A percentile compares a stretch with the other conserved stretches of the same genome.
These are phyloP conservation scores for Eupithecia abbreviata DNA, from an alignment of 2,888 invertebrate genomes.

Conservation along the genomic window DNA sequence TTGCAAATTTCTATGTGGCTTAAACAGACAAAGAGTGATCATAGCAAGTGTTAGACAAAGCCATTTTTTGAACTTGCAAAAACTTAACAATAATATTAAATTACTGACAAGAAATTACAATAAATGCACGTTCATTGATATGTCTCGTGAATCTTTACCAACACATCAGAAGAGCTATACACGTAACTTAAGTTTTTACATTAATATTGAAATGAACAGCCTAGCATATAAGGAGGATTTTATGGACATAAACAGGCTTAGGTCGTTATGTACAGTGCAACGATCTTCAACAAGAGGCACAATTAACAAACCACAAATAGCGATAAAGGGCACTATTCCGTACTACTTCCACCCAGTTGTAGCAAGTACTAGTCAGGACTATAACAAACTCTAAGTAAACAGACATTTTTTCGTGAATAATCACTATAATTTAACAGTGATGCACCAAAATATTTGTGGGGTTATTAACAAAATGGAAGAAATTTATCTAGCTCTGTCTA, in stretches of 20 bases:
- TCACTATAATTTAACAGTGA: background rate
- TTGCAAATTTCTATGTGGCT: background rate
- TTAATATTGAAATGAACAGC: slow-evolving; percentile 6
- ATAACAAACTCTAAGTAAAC: background rate
- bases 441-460: slow-evolving; percentile 7
- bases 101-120: background rate
- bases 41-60: slow-evolving; percentile 1
- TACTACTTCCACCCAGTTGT: slow-evolving; percentile 2
- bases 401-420: slow-evolving; percentile 13
- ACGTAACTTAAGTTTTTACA: slow-evolving; percentile 1
- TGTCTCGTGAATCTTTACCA: background rate
- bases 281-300: background rate
- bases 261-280: background rate
- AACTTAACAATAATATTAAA: background rate
- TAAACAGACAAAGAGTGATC: background rate
- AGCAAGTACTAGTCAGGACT: background rate
- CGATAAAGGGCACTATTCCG: slow-evolving; percentile 1
- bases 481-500: background rate
- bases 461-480: slow-evolving; percentile 4
- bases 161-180: background rate
- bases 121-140: background rate
- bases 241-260: background rate
- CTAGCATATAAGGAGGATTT: background rate
- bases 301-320: background rate
- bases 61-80: background rate